These are phyloP conservation scores for Tetragonula clypearis DNA, from an alignment of 1,140 invertebrate species.

Conservation along the genomic window DNA sequence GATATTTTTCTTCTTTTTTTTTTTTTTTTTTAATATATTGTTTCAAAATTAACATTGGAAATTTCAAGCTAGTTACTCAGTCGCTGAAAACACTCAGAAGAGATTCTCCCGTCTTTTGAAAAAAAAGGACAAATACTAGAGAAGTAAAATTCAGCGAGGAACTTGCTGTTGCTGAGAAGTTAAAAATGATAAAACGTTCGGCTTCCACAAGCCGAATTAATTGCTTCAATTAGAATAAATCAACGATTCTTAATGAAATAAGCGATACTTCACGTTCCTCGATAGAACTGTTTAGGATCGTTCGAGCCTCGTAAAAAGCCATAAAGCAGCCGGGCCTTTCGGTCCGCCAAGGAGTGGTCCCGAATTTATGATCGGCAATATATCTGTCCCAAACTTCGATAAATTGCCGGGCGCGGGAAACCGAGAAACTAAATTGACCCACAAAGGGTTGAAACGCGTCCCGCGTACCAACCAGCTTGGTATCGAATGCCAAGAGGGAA, in stretches of 20 bases:
- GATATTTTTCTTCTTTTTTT: too few relatives aligned
- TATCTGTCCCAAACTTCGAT: slow-evolving; percentile 21
- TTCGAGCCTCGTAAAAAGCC: slow-evolving; percentile 20
- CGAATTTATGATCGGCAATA: slow-evolving; percentile 38
- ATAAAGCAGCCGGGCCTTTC: slow-evolving; percentile 28
- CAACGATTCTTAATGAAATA: slow-evolving; percentile 21
- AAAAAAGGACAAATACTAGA: not conserved
- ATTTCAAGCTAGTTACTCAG: not conserved
- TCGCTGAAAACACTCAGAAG: too few relatives aligned
- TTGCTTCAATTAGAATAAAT: slow-evolving; percentile 23
- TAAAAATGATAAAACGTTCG: not conserved
- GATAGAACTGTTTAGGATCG: slow-evolving; percentile 18
- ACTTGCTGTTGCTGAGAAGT: not conserved
- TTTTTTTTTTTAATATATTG: not conserved
- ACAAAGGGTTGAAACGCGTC: not conserved
- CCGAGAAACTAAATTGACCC: slow-evolving; percentile 21
- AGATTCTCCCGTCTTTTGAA: not conserved
- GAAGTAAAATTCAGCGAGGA: not conserved
- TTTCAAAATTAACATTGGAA: not conserved
- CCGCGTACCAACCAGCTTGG: not conserved
- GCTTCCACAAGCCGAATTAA: not conserved
- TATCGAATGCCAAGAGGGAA: not conserved
- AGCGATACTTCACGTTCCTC: slow-evolving; percentile 13
- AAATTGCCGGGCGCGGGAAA: slow-evolving; percentile 11
- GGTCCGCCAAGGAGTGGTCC: slow-evolving; percentile 27